Evolutionary conservation across 2,797 vertebrate species (phyloP), one percentile per base, ranked within the genome.

Genomic region (Dryobates pubescens): DNA sequence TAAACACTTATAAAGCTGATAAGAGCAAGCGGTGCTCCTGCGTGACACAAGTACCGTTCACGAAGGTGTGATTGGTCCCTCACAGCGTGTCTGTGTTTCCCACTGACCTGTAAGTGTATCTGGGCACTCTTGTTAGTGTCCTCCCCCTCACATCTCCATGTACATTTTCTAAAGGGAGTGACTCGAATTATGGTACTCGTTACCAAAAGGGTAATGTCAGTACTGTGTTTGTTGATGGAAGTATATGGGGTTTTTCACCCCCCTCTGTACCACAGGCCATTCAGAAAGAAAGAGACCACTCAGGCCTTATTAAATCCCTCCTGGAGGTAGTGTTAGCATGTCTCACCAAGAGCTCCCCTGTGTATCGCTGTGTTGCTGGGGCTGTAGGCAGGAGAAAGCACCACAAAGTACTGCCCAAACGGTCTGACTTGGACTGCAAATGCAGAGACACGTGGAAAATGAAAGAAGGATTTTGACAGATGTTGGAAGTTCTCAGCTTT

Each of bases 161-260:
- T 72, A 56, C 49, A 92, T 93, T 85, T 81, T 89, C 70, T 41
- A 76, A 92, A 67, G 81, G 68, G 74, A 74, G 32, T n/a, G 17
- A 76, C 77, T 63, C 83, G 63, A 90, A 72, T 92, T 92, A 90
- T 45, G 36, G 41, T 70, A 64, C 65, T 88, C 70, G 32, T 95
- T 94, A 93, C 61, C 83, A 80, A 92, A 96, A 95, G 93, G 86
- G 94, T 97, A 94, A 86, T 65, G 76, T 78, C 88, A 70, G 17
- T 79, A 34, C 38, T 58, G 47, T 76, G 69, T 41, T 58, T 76
- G 69, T 41, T 58, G 49, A 79, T 64, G 17, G 59, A 83, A 79
- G n/a, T 79, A 71, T 78, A 86, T 70, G 62, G 26, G 20, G 14
- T 19, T 2, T 41, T 90, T 91, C 63, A n/a, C n/a, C 76, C 32